Evolutionary conservation across 2,113 vertebrate species (phyloP).

Genomic region (Notarius lentiginosus): DNA sequence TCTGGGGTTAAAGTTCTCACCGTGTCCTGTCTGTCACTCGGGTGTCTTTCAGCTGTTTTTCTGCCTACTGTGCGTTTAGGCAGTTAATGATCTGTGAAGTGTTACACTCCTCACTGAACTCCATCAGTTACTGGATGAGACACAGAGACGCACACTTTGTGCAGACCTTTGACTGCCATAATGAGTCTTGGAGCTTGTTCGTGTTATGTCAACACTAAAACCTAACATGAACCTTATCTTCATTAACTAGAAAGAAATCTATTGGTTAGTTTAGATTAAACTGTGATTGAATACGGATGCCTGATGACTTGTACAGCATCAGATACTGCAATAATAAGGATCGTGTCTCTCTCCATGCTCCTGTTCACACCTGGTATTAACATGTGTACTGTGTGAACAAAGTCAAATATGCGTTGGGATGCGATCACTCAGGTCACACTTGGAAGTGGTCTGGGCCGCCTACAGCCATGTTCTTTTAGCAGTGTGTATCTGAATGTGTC

Average conservation of each 20-base stretch:
- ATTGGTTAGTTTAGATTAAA: background rate
- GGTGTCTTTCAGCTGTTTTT: conserved; percentile 47
- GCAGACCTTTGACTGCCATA: background rate
- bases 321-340: background rate
- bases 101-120: conserved; percentile 33
- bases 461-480: too few relatives aligned
- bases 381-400: too few relatives aligned
- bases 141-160: background rate
- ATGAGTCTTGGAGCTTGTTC: background rate
- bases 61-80: conserved; percentile 48
- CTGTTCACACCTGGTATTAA: too few relatives aligned
- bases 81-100: conserved; percentile 44
- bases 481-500: too few relatives aligned
- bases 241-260: background rate
- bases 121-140: background rate
- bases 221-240: background rate
- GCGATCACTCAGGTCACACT: too few relatives aligned
- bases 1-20: conserved; percentile 10
- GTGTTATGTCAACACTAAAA: background rate
- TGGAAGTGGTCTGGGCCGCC: too few relatives aligned
- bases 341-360: background rate
- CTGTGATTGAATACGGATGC: too few relatives aligned
- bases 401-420: too few relatives aligned
- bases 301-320: background rate
- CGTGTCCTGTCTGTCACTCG: background rate